Percentiles rank a stretch among this genome's conserved stretches.
phyloP scores from a whole-genome alignment of 2,888 invertebrate genomes.

The Stenchaetothrips biformis region DNA sequence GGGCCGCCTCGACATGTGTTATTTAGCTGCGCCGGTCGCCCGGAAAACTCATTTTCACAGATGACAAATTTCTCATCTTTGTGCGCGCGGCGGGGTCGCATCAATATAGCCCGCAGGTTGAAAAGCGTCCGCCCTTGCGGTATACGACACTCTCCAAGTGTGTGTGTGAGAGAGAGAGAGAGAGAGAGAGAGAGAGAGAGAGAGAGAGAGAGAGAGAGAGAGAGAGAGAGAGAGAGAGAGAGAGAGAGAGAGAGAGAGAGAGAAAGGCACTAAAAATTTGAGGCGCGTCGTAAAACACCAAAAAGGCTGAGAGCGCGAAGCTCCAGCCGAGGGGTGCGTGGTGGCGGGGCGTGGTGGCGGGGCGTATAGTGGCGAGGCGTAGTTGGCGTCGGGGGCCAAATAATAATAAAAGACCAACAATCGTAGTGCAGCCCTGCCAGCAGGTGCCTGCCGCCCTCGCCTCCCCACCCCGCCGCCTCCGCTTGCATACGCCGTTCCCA shows the following conservation, averaged over 20 bases:
- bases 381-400: neutral
- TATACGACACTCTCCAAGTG: neutral
- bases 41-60: neutral
- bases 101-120: neutral
- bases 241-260: neutral
- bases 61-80: neutral
- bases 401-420: neutral
- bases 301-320: neutral
- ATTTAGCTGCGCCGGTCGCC: no score
- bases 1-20: no score
- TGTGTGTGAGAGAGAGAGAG: neutral
- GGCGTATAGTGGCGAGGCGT: neutral
- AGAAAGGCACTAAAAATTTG: constrained; percentile 21
- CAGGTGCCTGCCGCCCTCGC: neutral
- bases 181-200: no score
- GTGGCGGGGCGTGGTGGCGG: neutral
- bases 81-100: neutral
- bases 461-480: neutral
- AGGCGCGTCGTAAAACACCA: constrained; percentile 14
- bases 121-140: neutral
- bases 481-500: constrained; percentile 6
- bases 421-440: constrained; percentile 11
- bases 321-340: neutral
- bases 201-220: no score
- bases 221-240: no score